Evolutionary conservation across 2,797 vertebrate species (phyloP), one percentile per base, ranked within the genome.

Genomic region (Botia almorhae): DNA sequence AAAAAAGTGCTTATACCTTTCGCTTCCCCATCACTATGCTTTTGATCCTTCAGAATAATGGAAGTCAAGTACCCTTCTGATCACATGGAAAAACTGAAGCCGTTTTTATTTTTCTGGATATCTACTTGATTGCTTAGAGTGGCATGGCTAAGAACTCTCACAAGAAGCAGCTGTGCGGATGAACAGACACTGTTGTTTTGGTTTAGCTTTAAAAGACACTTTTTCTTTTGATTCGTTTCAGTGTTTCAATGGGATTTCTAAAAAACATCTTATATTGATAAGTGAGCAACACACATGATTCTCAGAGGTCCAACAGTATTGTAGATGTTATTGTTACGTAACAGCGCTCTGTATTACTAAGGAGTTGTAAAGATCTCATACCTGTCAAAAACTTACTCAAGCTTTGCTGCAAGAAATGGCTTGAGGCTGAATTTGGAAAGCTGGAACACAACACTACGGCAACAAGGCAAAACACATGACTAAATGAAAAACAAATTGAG

Each of bases 371-470:
- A 19, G 10, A 61, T 29, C 23, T 60, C 43, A 29, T 50, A 74
- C 10, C 23, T 19, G 10, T 50, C 7, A 8, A 51, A 56, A 33
- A 58, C 33, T 1, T 14, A 26, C n/a, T 70, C 51, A 68, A 14
- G 23, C 16, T 50, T 23, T 81, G 65, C 33, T 77, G 56, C 7
- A 26, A 64, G 16, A 69, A 69, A 11, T 26, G 53, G 43, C 14
- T 69, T 74, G 13, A n/a, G n/a, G 43, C 29, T 53, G 50, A 53
- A 33, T 17, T n/a, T 36, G 50, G 73, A 76, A 87, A 81, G 86
- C 81, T 88, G 36, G 89, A 78, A 92, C 84, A 90, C 90, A 90
- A 87, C 87, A 78, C 80, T 74, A 91, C 75, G 91, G 87, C 91
- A 92, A 84, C 76, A 72, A 55, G 48, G 39, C 93, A 80, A 73